Evolutionary conservation across 1,140 invertebrate genomes (phyloP).

Genomic region (Ips nitidus): DNA sequence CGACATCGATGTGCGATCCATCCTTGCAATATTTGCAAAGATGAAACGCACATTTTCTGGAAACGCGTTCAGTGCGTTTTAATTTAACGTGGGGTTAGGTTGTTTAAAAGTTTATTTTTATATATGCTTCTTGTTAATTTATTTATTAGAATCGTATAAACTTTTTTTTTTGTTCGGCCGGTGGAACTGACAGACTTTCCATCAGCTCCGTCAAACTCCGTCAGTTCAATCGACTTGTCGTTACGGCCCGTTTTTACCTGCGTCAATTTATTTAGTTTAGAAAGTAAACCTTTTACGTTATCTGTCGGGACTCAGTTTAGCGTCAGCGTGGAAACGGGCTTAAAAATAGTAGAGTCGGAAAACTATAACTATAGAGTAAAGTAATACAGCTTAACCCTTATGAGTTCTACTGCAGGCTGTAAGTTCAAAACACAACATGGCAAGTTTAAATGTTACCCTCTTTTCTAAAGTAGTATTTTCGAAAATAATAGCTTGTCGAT

Average conservation of each 20-base stretch:
- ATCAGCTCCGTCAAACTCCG: no score
- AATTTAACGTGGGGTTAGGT: constrained; percentile 38
- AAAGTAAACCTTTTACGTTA: no score
- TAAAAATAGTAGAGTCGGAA: constrained; percentile 3
- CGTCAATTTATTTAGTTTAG: no score
- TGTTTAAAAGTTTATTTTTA: constrained; percentile 42
- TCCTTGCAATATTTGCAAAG: constrained; percentile 46
- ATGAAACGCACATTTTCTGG: constrained; percentile 26
- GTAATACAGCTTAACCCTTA: constrained; percentile 29
- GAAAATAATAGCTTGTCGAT: constrained; percentile 12
- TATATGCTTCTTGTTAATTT: constrained; percentile 42
- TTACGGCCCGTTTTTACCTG: no score
- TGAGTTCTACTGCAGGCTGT: constrained; percentile 24
- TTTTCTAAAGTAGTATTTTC: constrained; percentile 9
- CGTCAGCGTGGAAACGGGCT: not conserved
- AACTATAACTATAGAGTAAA: constrained; percentile 6
- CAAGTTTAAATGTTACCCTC: constrained; percentile 25
- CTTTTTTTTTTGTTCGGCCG: no score
- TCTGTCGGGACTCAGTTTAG: no score
- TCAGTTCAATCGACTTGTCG: no score
- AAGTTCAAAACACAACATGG: constrained; percentile 13
- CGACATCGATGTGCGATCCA: constrained; percentile 13
- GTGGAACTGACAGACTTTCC: no score
- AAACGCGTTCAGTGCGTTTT: constrained; percentile 31
- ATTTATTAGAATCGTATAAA: constrained; percentile 21